Conservation (phyloP, 1,140 invertebrate genomes). For the Nasonia vitripennis region DNA sequence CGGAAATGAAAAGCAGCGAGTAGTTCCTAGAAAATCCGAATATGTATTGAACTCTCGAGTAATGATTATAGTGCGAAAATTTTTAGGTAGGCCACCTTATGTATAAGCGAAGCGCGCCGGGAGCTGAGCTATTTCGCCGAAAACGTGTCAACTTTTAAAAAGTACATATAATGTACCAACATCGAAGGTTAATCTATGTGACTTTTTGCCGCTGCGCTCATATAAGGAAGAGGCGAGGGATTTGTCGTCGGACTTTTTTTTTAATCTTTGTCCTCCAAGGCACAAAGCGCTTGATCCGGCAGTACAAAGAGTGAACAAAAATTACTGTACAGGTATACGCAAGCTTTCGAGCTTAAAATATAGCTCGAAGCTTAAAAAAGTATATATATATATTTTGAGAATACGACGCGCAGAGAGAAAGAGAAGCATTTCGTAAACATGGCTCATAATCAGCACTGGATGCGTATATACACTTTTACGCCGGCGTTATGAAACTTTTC, state of each 20-base stretch:
- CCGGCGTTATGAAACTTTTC: no score
- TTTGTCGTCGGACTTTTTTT: not conserved
- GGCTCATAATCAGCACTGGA: no score
- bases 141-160: not conserved
- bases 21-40: not conserved
- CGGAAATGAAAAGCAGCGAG: not conserved
- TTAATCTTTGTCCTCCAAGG: not conserved
- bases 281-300: not conserved
- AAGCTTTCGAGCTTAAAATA: no score
- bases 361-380: no score
- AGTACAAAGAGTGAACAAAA: not conserved
- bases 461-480: no score
- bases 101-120: not conserved
- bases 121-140: not conserved
- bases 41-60: not conserved
- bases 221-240: not conserved
- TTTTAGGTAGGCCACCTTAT: not conserved
- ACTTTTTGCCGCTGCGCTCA: not conserved
- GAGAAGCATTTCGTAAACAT: no score
- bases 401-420: no score
- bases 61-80: not conserved
- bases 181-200: not conserved
- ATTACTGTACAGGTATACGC: no score
- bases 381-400: no score
- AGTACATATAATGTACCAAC: not conserved